A percentile compares a stretch with the other conserved stretches of the same genome.
Conservation (phyloP, 1,140 invertebrate species). For the Brachionus rotundiformis region DNA sequence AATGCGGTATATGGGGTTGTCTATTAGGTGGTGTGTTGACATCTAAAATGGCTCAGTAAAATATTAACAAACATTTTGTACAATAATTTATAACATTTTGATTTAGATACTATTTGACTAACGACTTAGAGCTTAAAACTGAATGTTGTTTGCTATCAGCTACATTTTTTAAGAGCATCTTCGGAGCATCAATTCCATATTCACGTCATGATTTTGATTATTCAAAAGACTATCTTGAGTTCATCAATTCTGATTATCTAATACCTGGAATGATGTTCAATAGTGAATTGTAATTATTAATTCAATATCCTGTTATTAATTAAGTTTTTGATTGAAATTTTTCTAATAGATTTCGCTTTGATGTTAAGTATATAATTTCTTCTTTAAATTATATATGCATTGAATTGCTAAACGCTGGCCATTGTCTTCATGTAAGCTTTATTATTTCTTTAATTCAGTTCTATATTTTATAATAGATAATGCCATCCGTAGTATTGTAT, state of each 20-base stretch:
- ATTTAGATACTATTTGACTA: neutral
- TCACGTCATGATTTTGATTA: conserved; percentile 62
- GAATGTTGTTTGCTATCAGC: conserved; percentile 41
- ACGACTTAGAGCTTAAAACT: conserved; percentile 35
- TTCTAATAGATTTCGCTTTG: conserved; percentile 57
- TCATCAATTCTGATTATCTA: conserved; percentile 59
- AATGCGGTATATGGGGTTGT: conserved; percentile 64
- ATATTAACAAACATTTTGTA: conserved; percentile 20
- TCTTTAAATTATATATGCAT: conserved; percentile 60
- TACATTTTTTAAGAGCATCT: conserved; percentile 57
- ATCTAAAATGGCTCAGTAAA: conserved; percentile 64
- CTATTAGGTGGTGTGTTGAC: conserved; percentile 60
- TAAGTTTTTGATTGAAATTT: neutral
- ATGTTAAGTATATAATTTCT: conserved; percentile 59
- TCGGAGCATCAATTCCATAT: conserved; percentile 61
- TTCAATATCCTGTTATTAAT: too few relatives aligned
- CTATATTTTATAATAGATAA: conserved; percentile 56
- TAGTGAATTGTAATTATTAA: conserved; percentile 57
- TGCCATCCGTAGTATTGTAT: conserved; percentile 61
- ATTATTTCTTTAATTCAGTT: neutral
- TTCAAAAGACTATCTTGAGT: conserved; percentile 59
- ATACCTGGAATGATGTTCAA: conserved; percentile 62
- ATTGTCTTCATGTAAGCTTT: conserved; percentile 60
- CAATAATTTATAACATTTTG: neutral
- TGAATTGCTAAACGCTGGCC: conserved; percentile 59